Conservation (phyloP, 2,888 invertebrate species). For the Hetaerina titia region DNA sequence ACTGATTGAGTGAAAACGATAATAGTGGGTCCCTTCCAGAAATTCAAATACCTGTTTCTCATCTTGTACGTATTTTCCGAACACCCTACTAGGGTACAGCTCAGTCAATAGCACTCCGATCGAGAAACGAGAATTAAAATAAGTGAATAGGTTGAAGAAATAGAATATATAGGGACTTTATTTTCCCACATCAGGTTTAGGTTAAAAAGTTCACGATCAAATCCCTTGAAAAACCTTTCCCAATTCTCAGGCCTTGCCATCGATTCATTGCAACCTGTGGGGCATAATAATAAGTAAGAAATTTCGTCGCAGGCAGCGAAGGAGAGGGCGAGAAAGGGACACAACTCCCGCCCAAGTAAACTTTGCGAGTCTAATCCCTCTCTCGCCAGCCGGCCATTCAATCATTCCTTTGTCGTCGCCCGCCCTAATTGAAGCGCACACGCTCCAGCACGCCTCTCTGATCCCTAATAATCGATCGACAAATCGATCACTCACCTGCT, state of each 20-base stretch:
- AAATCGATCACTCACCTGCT: constrained; percentile 26
- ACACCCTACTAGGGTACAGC: too few relatives aligned
- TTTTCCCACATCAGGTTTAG: neutral
- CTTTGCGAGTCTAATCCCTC: neutral
- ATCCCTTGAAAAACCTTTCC: neutral
- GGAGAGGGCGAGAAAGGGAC: too few relatives aligned
- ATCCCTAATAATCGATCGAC: constrained; percentile 16
- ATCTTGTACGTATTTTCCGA: too few relatives aligned
- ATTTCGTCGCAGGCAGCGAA: too few relatives aligned
- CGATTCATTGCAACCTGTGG: too few relatives aligned
- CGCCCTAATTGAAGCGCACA: neutral
- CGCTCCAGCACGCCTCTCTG: neutral
- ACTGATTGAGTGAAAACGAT: too few relatives aligned
- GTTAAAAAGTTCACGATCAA: too few relatives aligned
- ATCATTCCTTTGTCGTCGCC: neutral
- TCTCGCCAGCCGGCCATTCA: neutral
- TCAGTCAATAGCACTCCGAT: too few relatives aligned
- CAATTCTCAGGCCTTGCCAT: neutral
- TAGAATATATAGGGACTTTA: neutral
- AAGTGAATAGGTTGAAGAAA: neutral
- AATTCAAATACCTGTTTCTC: too few relatives aligned
- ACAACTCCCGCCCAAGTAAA: too few relatives aligned
- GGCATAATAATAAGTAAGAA: too few relatives aligned
- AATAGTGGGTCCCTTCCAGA: too few relatives aligned
- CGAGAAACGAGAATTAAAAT: neutral